Evolutionary conservation across 2,113 vertebrate genomes (phyloP), one percentile per base, ranked within the genome.

Genomic region (Melanotaenia duboulayi): DNA sequence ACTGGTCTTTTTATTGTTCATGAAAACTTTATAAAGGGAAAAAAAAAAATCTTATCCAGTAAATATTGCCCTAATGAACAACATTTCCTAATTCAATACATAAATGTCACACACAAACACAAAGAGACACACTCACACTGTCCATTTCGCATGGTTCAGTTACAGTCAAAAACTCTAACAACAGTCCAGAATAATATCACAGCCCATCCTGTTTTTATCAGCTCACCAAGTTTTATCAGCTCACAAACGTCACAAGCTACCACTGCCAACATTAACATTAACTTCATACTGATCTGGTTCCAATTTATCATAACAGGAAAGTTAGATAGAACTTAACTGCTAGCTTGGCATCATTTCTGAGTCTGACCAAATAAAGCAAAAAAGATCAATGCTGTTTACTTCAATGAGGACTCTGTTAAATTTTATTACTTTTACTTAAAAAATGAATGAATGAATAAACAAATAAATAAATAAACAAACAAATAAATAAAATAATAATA

Each of bases 151-250:
- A 8, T 59, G 5, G 46, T 69, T 55, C 24, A 23, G 25, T 58
- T 64, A 49, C 58, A 28, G 57, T 70, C 24, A 46, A 68, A 61
- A 72, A 77, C 42, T 3, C 66, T 79, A 76, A 71, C 25, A 1
- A 32, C 28, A 22, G 50, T 71, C 39, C 65, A 49, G 71, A 83
- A 81, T 48, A 81, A 72, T 61, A 70, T 63, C 66, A 71, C 56
- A 65, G 61, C 56, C 55, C 64, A 78, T 87, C 71, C 67, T 83
- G 77, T 87, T 83, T 81, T 83, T 58, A 71, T 82, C 54, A 35
- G 11, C 54, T 72, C 52, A 81, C 73, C 32, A 77, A 74, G 74
- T n/a, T n/a, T n/a, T n/a, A n/a, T n/a, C n/a, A n/a, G n/a, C n/a
- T n/a, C n/a, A 74, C 48, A 71, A 80, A 73, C 62, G 63, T 86